Percentiles rank a stretch among this genome's conserved stretches.
Evolutionary conservation across 2,888 invertebrate genomes (phyloP).

Genomic region (Myathropa florea): DNA sequence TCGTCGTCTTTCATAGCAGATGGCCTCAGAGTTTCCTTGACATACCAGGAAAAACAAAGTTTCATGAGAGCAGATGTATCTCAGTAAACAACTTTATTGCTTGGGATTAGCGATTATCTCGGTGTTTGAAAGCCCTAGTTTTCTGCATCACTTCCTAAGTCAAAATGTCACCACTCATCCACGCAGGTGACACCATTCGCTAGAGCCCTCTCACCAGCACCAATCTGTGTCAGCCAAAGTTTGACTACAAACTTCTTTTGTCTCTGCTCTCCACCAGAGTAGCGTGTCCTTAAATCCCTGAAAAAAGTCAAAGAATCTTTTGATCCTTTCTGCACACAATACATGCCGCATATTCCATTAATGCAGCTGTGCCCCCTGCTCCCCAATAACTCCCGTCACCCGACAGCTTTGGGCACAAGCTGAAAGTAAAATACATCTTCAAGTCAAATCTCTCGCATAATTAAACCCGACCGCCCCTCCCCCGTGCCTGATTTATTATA

Average conservation of each 20-base stretch:
- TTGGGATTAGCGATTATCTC: too few species aligned
- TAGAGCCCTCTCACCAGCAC: background rate
- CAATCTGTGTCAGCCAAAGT: background rate
- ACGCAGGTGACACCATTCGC: background rate
- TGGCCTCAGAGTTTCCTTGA: too few species aligned
- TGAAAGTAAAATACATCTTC: constrained; percentile 50
- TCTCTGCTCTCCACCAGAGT: background rate
- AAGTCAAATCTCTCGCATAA: constrained; percentile 58
- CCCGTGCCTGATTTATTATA: constrained; percentile 58
- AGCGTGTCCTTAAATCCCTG: background rate
- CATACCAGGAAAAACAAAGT: too few species aligned
- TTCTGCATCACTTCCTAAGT: too few species aligned
- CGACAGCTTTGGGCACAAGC: constrained; percentile 11
- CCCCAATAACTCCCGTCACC: constrained; percentile 37
- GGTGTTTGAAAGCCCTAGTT: too few species aligned
- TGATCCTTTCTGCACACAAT: background rate
- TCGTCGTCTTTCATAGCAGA: too few species aligned
- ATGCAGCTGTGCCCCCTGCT: background rate
- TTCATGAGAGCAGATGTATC: too few species aligned
- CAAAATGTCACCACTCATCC: background rate
- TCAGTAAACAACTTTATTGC: too few species aligned
- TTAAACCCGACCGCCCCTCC: constrained; percentile 32
- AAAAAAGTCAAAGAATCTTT: background rate
- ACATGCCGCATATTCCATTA: background rate
- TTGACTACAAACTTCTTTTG: background rate